Percentiles rank a stretch among this genome's conserved stretches.
These are phyloP conservation scores for Eledone cirrhosa DNA, from an alignment of 2,888 invertebrate species.

Conservation along the genomic window DNA sequence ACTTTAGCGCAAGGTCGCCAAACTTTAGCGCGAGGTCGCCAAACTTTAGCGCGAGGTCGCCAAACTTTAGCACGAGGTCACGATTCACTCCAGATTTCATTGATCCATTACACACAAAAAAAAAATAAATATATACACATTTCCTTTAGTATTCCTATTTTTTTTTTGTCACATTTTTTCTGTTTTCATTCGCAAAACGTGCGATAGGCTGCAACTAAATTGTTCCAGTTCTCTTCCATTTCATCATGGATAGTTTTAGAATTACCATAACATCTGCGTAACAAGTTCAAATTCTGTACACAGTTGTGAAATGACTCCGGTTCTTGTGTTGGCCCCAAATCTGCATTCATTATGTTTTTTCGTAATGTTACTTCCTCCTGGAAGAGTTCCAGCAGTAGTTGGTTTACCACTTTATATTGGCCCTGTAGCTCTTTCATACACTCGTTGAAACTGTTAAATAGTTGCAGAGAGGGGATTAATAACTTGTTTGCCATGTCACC, in stretches of 20 bases:
- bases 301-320: not conserved
- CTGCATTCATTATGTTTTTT: conserved; percentile 6
- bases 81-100: too few relatives aligned
- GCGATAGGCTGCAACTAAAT: not conserved
- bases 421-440: not conserved
- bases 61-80: too few relatives aligned
- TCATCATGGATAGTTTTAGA: not conserved
- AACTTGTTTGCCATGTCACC: not conserved
- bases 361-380: not conserved
- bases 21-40: too few relatives aligned
- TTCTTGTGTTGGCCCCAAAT: not conserved
- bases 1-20: too few relatives aligned
- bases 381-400: not conserved
- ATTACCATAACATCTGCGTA: not conserved
- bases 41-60: too few relatives aligned
- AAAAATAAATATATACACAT: too few relatives aligned
- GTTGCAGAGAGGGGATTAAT: not conserved
- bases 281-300: not conserved
- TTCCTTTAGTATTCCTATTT: too few relatives aligned
- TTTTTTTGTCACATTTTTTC: too few relatives aligned
- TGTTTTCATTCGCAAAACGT: not conserved
- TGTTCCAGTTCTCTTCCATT: not conserved
- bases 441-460: not conserved
- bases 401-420: not conserved
- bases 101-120: too few relatives aligned